Base-by-base conservation (phyloP, 2,888 invertebrate genomes). In the Eurytoma californica region DNA sequence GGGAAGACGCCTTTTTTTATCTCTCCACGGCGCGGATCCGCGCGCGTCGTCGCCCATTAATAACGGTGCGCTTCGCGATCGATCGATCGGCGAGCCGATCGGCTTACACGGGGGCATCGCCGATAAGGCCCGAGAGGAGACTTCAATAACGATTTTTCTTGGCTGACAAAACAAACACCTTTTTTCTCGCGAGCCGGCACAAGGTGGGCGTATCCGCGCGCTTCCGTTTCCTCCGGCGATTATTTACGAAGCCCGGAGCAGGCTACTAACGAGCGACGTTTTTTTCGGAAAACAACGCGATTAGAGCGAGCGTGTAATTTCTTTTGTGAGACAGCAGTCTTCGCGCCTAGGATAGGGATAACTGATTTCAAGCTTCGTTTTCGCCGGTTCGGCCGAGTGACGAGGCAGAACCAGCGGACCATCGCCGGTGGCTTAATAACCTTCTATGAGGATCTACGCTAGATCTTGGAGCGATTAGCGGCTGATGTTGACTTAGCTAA, bases 351-450 rank as follows among this genome's bases (percentile, higher is more conserved):
- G 65, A 66, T 47, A 49, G 39, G 39, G 70, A 24, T 85, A 83
- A 85, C 81, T 82, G 85, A 86, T 86, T 86, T 85, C 82, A 84
- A 72, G 85, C 79, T 83, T 85, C 81, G 78, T 86, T 84, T 68
- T 24, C 63, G 55, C 28, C 28, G 58, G 63, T 39, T 20, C 65
- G 70, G 20, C 24, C 18, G 65, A 69, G 73, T 80, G 78, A 80
- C 60, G 57, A 12, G n/a, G 76, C 80, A 72, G 28, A 82, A 70
- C 70, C 53, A 3, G 7, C 5, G 7, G 39, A 7, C 39, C 39
- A 39, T 39, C 39, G 7, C 39, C 39, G 39, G 39, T 39, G 39
- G 39, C 39, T 39, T 39, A 39, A 39, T 39, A 39, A 39, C 39
- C 5, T 4, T 39, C 39, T 39, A 39, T 16, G 14, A 58, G 55